Evolutionary conservation across 2,888 invertebrate genomes (phyloP).

Genomic region (Polymixis lichenea): DNA sequence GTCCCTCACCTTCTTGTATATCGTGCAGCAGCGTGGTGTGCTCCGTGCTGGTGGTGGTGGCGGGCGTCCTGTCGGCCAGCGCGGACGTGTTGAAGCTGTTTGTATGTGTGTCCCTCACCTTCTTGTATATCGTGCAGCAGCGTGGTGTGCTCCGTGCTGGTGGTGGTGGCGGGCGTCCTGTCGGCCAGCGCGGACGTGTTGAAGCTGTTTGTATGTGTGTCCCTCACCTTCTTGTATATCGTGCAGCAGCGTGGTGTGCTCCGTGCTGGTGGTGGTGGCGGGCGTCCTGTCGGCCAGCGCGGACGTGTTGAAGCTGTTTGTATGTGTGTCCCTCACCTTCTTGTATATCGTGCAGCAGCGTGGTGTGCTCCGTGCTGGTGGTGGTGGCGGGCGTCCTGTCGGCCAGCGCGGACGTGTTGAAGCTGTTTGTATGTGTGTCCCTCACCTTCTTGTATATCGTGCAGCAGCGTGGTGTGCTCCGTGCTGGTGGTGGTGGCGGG

Average conservation of each 20-base stretch:
- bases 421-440: not conserved
- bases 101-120: slow-evolving; percentile 68
- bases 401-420: slow-evolving; percentile 62
- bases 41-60: slow-evolving; percentile 83
- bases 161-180: slow-evolving; percentile 77
- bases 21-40: slow-evolving; percentile 81
- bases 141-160: slow-evolving; percentile 83
- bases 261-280: slow-evolving; percentile 82
- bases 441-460: slow-evolving; percentile 84
- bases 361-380: slow-evolving; percentile 83
- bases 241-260: slow-evolving; percentile 80
- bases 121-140: slow-evolving; percentile 83
- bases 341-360: slow-evolving; percentile 81
- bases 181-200: slow-evolving; percentile 64
- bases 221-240: slow-evolving; percentile 83
- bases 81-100: slow-evolving; percentile 47
- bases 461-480: slow-evolving; percentile 79
- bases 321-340: slow-evolving; percentile 73
- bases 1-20: slow-evolving; percentile 79
- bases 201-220: not conserved
- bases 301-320: slow-evolving; percentile 37
- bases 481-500: slow-evolving; percentile 83
- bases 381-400: slow-evolving; percentile 76
- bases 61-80: slow-evolving; percentile 71
- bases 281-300: slow-evolving; percentile 70